A percentile compares a stretch with the other conserved stretches of the same genome.
Conservation (phyloP, 2,797 vertebrate genomes). For the Tenualosa ilisha region DNA sequence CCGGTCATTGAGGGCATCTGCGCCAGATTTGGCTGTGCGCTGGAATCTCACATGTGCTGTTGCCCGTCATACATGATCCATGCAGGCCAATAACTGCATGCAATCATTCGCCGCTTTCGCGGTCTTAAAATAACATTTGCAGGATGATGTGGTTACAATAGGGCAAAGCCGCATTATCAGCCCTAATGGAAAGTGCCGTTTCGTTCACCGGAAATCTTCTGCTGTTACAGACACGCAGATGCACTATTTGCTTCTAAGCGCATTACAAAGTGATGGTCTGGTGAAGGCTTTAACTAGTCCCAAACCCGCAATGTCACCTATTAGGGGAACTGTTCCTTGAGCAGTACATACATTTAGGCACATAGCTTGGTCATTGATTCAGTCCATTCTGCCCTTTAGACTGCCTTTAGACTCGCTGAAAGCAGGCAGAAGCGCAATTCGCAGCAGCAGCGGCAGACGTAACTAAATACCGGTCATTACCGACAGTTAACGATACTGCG, state of each 20-base stretch:
- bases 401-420: neutral
- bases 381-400: neutral
- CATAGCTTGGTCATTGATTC: neutral
- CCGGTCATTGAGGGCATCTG: neutral
- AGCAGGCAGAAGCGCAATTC: neutral
- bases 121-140: neutral
- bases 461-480: constrained; percentile 74
- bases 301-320: constrained; percentile 36
- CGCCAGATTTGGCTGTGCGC: neutral
- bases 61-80: neutral
- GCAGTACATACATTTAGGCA: neutral
- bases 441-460: constrained; percentile 41
- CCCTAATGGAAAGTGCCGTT: neutral
- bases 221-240: neutral
- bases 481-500: constrained; percentile 65
- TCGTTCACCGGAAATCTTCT: neutral
- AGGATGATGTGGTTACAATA: neutral
- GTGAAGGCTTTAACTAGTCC: constrained; percentile 55
- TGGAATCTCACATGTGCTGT: neutral
- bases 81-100: neutral
- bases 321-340: neutral
- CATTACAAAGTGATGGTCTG: constrained; percentile 57
- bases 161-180: neutral
- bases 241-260: neutral
- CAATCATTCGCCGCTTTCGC: neutral